Percentiles rank a stretch among this genome's conserved stretches.
These are phyloP conservation scores for Thaumetopoea pityocampa DNA, from an alignment of 1,140 invertebrate genomes.

Conservation along the genomic window DNA sequence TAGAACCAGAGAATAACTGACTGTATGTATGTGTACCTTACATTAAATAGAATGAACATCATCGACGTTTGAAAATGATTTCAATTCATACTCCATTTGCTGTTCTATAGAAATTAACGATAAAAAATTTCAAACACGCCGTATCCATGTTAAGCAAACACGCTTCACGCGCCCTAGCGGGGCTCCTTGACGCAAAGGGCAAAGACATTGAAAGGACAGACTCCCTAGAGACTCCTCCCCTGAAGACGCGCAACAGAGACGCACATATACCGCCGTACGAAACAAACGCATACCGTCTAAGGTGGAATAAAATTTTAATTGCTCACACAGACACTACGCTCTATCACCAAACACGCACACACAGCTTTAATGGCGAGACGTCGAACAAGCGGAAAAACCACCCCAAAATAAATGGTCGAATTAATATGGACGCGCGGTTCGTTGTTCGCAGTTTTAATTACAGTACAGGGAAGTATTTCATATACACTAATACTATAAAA, in stretches of 20 bases:
- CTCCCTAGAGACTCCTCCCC: slow-evolving; percentile 76
- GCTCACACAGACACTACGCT: slow-evolving; percentile 49
- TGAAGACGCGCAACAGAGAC: slow-evolving; percentile 61
- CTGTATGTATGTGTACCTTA: no score
- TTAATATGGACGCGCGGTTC: slow-evolving; percentile 55
- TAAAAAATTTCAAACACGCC: slow-evolving; percentile 29
- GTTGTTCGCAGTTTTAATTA: slow-evolving; percentile 26
- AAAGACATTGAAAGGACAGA: slow-evolving; percentile 77
- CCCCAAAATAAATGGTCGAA: slow-evolving; percentile 61
- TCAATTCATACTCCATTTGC: no score
- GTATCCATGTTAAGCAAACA: slow-evolving; percentile 38
- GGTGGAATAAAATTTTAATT: slow-evolving; percentile 75
- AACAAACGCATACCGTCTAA: slow-evolving; percentile 53
- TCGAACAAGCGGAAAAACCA: slow-evolving; percentile 51
- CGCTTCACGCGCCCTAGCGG: slow-evolving; percentile 56
- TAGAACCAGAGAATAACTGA: no score
- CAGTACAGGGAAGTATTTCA: no score
- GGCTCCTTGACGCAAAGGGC: slow-evolving; percentile 69
- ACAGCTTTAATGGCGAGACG: slow-evolving; percentile 45
- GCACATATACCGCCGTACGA: slow-evolving; percentile 43
- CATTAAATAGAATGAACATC: no score
- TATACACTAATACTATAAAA: slow-evolving; percentile 3
- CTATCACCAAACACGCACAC: slow-evolving; percentile 40
- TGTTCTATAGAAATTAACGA: slow-evolving; percentile 5
- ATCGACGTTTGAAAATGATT: no score